Conservation (phyloP, 2,797 vertebrate species). For the Distichodus sexfasciatus region DNA sequence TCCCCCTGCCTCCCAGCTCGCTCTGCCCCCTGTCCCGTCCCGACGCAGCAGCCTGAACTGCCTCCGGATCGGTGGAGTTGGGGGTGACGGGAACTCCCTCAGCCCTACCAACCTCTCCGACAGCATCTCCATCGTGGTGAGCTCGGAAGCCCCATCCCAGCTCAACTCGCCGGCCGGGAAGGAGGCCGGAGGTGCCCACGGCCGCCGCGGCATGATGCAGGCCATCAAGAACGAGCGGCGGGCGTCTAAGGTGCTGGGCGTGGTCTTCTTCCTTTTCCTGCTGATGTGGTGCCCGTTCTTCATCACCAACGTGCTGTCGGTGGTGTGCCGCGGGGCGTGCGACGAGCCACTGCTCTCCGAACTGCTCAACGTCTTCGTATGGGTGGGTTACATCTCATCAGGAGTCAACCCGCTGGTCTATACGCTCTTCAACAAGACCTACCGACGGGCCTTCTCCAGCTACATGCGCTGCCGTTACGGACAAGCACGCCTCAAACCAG, state of each 20-base stretch:
- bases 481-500: constrained; percentile 51
- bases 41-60: constrained; percentile 78
- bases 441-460: constrained; percentile 92
- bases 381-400: constrained; percentile 97
- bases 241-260: constrained; percentile 95
- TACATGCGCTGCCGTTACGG: constrained; percentile 90
- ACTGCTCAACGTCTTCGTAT: constrained; percentile 94
- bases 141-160: constrained; percentile 80
- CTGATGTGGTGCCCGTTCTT: constrained; percentile 99
- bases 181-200: constrained; percentile 72
- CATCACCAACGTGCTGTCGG: constrained; percentile 93
- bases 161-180: constrained; percentile 82
- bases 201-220: constrained; percentile 94
- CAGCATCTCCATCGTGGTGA: constrained; percentile 81
- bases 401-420: constrained; percentile 96
- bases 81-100: constrained; percentile 46
- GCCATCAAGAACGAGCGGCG: constrained; percentile 96
- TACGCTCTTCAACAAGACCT: constrained; percentile 97
- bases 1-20: constrained; percentile 28
- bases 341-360: constrained; percentile 83
- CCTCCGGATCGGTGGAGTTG: constrained; percentile 69
- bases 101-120: constrained; percentile 63
- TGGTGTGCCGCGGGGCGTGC: constrained; percentile 86
- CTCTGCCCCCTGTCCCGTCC: constrained; percentile 19
- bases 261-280: constrained; percentile 98